Evolutionary conservation across 2,888 invertebrate genomes (phyloP).

Genomic region (Trissolcus japonicus): DNA sequence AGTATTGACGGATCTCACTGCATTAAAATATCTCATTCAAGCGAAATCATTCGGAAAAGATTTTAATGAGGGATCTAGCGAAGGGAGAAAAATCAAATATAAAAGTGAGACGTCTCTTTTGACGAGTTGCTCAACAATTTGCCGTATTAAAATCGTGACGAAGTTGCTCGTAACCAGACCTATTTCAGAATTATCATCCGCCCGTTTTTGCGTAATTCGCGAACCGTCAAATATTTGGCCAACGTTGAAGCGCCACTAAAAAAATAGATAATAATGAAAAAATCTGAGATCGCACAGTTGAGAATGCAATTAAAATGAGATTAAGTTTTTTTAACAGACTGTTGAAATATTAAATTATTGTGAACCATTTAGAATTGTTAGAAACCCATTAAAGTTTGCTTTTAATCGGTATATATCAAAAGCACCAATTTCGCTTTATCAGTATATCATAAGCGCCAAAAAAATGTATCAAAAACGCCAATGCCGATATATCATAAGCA

Average conservation of each 20-base stretch:
- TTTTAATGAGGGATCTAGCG: constrained; percentile 51
- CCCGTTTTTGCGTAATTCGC: constrained; percentile 16
- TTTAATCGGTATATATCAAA: too few relatives aligned
- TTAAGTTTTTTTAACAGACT: too few relatives aligned
- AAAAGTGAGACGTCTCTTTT: constrained; percentile 44
- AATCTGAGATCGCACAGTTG: too few relatives aligned
- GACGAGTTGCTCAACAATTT: constrained; percentile 47
- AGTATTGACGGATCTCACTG: constrained; percentile 50
- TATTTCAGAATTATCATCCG: constrained; percentile 27
- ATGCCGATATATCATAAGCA: too few relatives aligned
- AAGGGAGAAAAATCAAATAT: constrained; percentile 38
- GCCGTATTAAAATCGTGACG: constrained; percentile 42
- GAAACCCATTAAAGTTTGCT: too few relatives aligned
- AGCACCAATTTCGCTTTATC: too few relatives aligned
- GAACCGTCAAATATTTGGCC: constrained; percentile 26
- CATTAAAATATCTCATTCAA: constrained; percentile 55
- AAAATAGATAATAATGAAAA: constrained; percentile 1
- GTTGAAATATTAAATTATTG: too few relatives aligned
- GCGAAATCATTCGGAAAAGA: constrained; percentile 54
- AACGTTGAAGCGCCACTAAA: constrained; percentile 17
- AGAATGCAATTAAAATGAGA: too few relatives aligned
- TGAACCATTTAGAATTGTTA: too few relatives aligned
- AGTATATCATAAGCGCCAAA: too few relatives aligned
- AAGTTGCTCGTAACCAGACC: constrained; percentile 7
- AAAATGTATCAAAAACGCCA: too few relatives aligned